A percentile compares a stretch with the other conserved stretches of the same genome.
Conservation (phyloP, 2,888 invertebrate genomes). For the Agelastica alni region DNA sequence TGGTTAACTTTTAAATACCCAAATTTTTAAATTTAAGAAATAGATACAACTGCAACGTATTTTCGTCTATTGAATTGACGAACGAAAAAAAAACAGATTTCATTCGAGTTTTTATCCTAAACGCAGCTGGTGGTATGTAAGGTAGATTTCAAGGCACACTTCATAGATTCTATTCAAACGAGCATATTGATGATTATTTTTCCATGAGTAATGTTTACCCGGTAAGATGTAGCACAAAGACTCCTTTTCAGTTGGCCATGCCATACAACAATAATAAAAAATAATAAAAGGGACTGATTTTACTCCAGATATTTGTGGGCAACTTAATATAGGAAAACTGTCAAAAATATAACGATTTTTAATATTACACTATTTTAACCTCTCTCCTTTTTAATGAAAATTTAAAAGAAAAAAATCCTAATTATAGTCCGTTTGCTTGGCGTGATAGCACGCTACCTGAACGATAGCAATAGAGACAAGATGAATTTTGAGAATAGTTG, state of each 20-base stretch:
- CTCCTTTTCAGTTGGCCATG: constrained; percentile 5
- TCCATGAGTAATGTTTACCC: constrained; percentile 17
- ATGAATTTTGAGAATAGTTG: too few species aligned
- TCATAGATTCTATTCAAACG: constrained; percentile 26
- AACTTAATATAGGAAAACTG: too few species aligned
- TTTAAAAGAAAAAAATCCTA: too few species aligned
- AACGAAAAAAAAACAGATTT: constrained; percentile 15
- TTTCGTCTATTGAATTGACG: constrained; percentile 1
- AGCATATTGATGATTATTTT: constrained; percentile 28
- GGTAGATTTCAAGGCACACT: constrained; percentile 28
- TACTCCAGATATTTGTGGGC: constrained; percentile 24
- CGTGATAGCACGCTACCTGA: too few species aligned
- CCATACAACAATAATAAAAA: constrained; percentile 15
- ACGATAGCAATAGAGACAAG: too few species aligned
- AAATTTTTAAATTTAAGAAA: background rate
- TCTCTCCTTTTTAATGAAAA: too few species aligned
- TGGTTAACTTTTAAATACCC: too few species aligned
- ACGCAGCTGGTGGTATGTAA: constrained; percentile 25
- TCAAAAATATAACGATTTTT: too few species aligned
- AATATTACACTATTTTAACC: too few species aligned
- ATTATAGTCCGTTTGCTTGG: too few species aligned
- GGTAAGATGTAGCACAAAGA: constrained; percentile 16
- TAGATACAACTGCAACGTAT: background rate
- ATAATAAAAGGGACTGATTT: constrained; percentile 27
- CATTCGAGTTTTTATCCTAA: constrained; percentile 18